Base-by-base conservation (phyloP, 2,888 invertebrate species). In the Lasioglossum marginatum region DNA sequence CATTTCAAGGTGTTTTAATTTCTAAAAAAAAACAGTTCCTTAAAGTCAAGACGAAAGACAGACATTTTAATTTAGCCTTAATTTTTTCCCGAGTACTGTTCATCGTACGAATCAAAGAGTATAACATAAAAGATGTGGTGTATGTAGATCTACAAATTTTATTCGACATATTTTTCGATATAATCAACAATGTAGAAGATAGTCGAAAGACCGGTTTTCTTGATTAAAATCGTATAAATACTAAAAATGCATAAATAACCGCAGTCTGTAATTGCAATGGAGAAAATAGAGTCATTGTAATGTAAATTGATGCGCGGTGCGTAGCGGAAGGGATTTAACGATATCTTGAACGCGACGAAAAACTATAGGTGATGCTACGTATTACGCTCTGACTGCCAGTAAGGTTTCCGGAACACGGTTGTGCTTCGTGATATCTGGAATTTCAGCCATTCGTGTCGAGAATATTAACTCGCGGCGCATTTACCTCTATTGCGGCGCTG, bases 381-480 rank as follows among this genome's bases (percentile, higher is more conserved):
- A 72, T 81, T 76, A 68, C 83, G 40, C 60, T 48, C 68, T 14
- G 77, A 63, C 34, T 70, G 16, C 57, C n/a, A 43, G 80, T 52
- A 77, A 52, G 77, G 77, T 85, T 85, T 77, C 52, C 77, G 79
- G 73, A 63, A 72, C 76, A 37, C 73, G 63, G 14, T 70, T 79
- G 72, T 79, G 70, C 79, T 72, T 66, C 79, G n/a, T 70, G 80
- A 79, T 80, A 80, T 82, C 81, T 82, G 73, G 88, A 90, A 90
- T 88, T 88, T 87, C 89, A 74, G 31, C 74, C 77, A 72, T 40
- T 78, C 83, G 87, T 70, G 85, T 68, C 74, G 78, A 37, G 88
- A 90, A 89, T 89, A 91, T 87, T 89, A 90, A 86, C 88, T 83
- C 77, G 52, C 68, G 83, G 40, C 77, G 77, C 89, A 79, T 88